Percentiles rank a stretch among this genome's conserved stretches.
Evolutionary conservation across 2,797 vertebrate genomes (phyloP).

Genomic region (Odontamblyopus rebecca): DNA sequence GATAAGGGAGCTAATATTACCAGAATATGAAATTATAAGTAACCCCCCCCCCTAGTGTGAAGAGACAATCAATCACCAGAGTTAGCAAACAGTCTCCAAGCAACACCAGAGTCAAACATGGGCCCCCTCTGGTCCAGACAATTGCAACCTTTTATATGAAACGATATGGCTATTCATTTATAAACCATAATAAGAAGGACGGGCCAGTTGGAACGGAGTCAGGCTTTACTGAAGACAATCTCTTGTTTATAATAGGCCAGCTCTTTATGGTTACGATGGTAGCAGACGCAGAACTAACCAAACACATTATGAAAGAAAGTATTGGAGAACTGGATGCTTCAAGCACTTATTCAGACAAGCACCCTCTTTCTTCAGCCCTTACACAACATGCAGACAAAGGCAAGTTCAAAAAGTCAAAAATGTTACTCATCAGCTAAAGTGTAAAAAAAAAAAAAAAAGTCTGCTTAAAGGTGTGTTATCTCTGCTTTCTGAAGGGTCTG

Average conservation of each 20-base stretch:
- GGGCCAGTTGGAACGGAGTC: background rate
- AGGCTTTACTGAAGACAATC: background rate
- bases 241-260: background rate
- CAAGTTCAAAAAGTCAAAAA: background rate
- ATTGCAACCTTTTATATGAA: background rate
- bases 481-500: no score
- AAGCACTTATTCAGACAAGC: background rate
- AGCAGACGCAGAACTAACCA: slow-evolving; percentile 1
- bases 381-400: background rate
- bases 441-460: background rate
- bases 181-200: background rate
- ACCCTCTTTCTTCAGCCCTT: background rate
- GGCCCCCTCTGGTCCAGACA: background rate
- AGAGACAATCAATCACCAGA: slow-evolving; percentile 8
- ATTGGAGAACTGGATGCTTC: background rate
- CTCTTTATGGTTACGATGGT: slow-evolving; percentile 2
- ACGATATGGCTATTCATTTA: background rate
- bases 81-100: slow-evolving; percentile 9
- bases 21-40: slow-evolving; percentile 7
- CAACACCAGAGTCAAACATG: background rate
- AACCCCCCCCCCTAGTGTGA: background rate
- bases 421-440: background rate
- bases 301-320: background rate
- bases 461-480: no score
- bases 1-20: slow-evolving; percentile 10